Percentiles rank a stretch among this genome's conserved stretches.
These are phyloP conservation scores for Leptopilina boulardi DNA, from an alignment of 1,140 invertebrate species.

Conservation along the genomic window DNA sequence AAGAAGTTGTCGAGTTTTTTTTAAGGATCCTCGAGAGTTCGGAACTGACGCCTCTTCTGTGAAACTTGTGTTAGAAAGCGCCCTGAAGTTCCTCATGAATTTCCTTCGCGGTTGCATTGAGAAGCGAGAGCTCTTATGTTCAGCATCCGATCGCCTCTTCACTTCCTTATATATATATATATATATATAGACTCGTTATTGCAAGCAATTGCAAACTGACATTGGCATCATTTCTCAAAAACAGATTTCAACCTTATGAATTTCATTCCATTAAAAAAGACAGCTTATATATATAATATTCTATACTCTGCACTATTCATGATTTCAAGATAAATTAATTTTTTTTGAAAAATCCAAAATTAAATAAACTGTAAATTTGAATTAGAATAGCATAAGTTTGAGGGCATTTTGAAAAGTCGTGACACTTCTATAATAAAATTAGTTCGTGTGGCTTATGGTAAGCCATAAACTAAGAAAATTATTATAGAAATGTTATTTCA, in stretches of 20 bases:
- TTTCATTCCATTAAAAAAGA: no score
- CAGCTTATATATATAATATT: no score
- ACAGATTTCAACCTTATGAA: neutral
- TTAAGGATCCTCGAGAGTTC: constrained; percentile 50
- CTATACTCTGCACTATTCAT: no score
- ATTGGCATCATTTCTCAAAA: constrained; percentile 8
- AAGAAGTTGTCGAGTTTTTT: constrained; percentile 50
- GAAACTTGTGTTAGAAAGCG: neutral
- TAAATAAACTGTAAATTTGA: no score
- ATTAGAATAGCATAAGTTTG: no score
- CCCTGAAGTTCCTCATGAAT: neutral
- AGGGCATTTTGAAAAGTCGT: no score
- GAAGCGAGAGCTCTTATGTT: neutral
- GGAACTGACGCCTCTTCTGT: constrained; percentile 48
- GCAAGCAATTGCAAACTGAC: neutral
- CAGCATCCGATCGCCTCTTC: neutral
- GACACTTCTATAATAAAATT: no score
- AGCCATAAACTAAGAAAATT: no score
- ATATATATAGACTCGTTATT: neutral
- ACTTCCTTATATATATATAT: neutral
- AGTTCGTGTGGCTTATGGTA: no score
- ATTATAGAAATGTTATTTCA: no score
- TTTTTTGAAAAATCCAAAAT: no score
- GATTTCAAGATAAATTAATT: no score
- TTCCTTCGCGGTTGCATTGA: constrained; percentile 14